These are phyloP conservation scores for Erpetoichthys calabaricus DNA, from an alignment of 2,797 vertebrate species.

Conservation along the genomic window DNA sequence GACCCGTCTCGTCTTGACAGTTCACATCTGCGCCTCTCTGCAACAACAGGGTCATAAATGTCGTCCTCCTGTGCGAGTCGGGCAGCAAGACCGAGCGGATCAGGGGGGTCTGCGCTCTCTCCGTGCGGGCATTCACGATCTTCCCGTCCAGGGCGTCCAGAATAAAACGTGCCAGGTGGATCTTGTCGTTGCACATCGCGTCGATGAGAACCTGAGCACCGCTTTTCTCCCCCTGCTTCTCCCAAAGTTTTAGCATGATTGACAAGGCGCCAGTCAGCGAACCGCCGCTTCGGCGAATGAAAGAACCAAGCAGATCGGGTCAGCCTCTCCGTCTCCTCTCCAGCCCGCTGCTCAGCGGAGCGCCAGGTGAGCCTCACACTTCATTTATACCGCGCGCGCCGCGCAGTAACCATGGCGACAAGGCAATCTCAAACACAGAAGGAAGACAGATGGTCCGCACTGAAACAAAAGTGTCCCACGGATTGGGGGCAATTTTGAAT, in stretches of 20 bases:
- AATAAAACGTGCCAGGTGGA: constrained; percentile 47
- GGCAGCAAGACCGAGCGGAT: constrained; percentile 40
- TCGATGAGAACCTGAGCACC: constrained; percentile 44
- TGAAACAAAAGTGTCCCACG: no score
- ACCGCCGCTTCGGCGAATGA: no score
- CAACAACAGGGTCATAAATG: constrained; percentile 43
- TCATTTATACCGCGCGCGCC: constrained; percentile 29
- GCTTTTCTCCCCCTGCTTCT: constrained; percentile 21
- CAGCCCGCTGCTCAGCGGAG: constrained; percentile 12
- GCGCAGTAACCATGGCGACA: constrained; percentile 38
- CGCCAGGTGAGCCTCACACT: constrained; percentile 9
- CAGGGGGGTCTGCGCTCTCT: constrained; percentile 39
- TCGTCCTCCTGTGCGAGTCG: constrained; percentile 25
- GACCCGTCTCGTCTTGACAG: constrained; percentile 32
- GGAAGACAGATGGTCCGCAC: no score
- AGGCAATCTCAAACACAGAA: neutral
- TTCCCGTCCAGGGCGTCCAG: constrained; percentile 47
- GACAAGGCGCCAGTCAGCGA: neutral
- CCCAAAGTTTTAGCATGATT: constrained; percentile 31
- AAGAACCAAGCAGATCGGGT: constrained; percentile 14
- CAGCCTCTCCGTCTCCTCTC: constrained; percentile 8
- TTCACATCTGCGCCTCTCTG: constrained; percentile 44
- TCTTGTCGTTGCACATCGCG: constrained; percentile 47
- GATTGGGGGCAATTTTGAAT: no score
- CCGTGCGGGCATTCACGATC: constrained; percentile 38